These are phyloP conservation scores for Heliconius hewitsoni DNA, from an alignment of 1,140 invertebrate genomes.

Conservation along the genomic window DNA sequence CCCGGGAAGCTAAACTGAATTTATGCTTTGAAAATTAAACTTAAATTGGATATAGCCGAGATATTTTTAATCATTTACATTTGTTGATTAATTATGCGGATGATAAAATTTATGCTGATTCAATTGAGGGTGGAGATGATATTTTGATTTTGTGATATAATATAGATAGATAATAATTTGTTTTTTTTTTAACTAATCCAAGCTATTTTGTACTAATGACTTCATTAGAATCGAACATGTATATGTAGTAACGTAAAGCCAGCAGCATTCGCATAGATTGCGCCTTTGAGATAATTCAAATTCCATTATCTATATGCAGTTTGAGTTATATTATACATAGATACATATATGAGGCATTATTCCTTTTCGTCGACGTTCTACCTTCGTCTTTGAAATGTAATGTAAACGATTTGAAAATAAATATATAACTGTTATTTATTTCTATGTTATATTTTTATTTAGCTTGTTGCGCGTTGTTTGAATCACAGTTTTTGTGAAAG, in stretches of 20 bases:
- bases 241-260: neutral
- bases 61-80: conserved; percentile 68
- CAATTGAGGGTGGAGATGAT: conserved; percentile 1
- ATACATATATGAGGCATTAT: neutral
- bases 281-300: conserved; percentile 6
- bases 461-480: no score
- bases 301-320: conserved; percentile 9
- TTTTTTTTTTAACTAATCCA: neutral
- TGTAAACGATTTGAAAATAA: no score
- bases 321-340: conserved; percentile 7
- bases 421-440: no score
- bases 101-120: conserved; percentile 58
- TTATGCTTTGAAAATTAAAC: conserved; percentile 79
- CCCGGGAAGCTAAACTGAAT: conserved; percentile 76
- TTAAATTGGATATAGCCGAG: conserved; percentile 74
- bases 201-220: neutral
- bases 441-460: no score
- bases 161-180: neutral
- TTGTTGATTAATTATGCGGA: conserved; percentile 48
- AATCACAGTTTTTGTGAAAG: neutral
- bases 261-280: neutral
- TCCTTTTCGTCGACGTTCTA: neutral
- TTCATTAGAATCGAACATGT: neutral
- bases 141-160: neutral
- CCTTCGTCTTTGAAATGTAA: no score